phyloP scores from a whole-genome alignment of 2,888 invertebrate genomes.

The Ornithoptera alexandrae region DNA sequence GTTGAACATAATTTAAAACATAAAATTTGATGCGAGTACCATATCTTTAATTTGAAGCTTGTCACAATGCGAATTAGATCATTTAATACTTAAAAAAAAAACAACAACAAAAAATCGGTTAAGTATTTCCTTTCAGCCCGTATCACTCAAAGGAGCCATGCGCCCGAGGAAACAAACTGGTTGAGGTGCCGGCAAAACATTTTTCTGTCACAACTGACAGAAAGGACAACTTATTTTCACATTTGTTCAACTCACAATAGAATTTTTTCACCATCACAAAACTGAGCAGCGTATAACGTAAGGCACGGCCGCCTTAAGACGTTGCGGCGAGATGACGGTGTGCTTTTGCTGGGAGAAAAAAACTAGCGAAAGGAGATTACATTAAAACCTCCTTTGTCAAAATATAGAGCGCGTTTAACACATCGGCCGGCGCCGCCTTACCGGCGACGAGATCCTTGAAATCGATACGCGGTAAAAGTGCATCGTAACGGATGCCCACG shows the following conservation, averaged over 20 bases:
- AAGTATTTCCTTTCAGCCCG: not conserved
- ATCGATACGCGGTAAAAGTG: conserved; percentile 5
- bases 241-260: conserved; percentile 26
- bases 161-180: conserved; percentile 23
- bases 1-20: too few species aligned
- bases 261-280: conserved; percentile 19
- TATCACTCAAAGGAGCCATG: not conserved
- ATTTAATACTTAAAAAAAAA: too few species aligned
- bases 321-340: conserved; percentile 40
- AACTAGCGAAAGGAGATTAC: conserved; percentile 49
- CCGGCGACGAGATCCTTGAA: conserved; percentile 17
- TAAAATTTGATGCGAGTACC: too few species aligned
- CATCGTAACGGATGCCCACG: too few species aligned
- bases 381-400: conserved; percentile 62
- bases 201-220: conserved; percentile 25
- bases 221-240: conserved; percentile 34
- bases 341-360: conserved; percentile 39
- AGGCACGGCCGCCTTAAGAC: conserved; percentile 40
- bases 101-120: not conserved
- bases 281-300: conserved; percentile 27
- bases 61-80: too few species aligned
- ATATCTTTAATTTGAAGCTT: too few species aligned
- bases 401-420: conserved; percentile 62
- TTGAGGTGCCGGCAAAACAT: conserved; percentile 29
- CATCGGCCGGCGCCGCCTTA: conserved; percentile 57